Base-by-base conservation (phyloP, 1,140 invertebrate species). In the Drosophila sp. region DNA sequence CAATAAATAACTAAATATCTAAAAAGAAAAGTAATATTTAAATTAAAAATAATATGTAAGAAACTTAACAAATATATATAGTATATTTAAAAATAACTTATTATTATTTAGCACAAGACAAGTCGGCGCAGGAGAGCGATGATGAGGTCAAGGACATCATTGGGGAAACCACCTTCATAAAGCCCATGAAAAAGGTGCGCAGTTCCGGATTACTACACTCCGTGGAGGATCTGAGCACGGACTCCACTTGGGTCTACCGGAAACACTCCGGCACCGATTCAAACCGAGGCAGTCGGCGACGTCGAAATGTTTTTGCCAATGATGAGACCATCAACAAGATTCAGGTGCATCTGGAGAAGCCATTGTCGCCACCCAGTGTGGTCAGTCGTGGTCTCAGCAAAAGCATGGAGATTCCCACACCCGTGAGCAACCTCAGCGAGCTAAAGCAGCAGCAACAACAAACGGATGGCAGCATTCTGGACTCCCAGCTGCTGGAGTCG, bases 171-270 rank as follows among this genome's bases (percentile, higher is more conserved):
- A 90, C 93, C 2, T 93, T 91, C 13, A 92, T 93, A 50, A 94
- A 94, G 67, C 93, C 93, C 16, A 94, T 94, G 48, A 91, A 91
- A 11, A 94, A 94, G 61, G 94, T 95, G 1, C 92, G 95, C 11
- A 95, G 95, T 14, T 95, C 94, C 0, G 95, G 94, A 7, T 93
- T 95, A 41, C 91, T 95, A 0, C 95, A 96, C 82, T 95, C 95
- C 4, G 95, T 96, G 2, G 95, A 96, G 76, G 95, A 96, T 79
- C 92, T 96, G 6, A 95, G 94, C 36, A 95, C 95, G 0, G 95
- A 96, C 84, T 95, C 95, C 3, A 96, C 95, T 0, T 95, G 95
- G 75, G 94, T 95, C 0, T 95, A 95, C 80, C 95, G 95, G 78
- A 94, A 94, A 9, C 82, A 91, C 48, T 91, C 89, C 0, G 91